These are phyloP conservation scores for Orthochromis malagaraziensis DNA, from an alignment of 2,113 vertebrate genomes.

Conservation along the genomic window DNA sequence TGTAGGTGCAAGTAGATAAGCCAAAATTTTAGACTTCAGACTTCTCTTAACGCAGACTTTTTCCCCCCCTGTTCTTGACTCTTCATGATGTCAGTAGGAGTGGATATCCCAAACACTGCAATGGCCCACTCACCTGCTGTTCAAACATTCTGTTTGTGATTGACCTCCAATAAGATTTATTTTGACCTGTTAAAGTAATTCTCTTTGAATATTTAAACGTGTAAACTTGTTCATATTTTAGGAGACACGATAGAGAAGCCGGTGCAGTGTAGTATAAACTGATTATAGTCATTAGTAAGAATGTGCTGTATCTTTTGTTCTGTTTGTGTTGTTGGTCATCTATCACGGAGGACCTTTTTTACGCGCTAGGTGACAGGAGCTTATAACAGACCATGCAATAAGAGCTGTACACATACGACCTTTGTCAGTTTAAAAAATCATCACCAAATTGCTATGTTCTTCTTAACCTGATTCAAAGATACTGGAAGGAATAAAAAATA, in stretches of 20 bases:
- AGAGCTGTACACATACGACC: background rate
- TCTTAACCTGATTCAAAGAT: background rate
- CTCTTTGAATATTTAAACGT: background rate
- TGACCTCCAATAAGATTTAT: background rate
- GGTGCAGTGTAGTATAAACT: background rate
- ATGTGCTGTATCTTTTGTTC: background rate
- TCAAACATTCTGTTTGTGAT: background rate
- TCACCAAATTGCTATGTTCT: background rate
- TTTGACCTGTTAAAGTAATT: background rate
- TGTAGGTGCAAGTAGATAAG: background rate
- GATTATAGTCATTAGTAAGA: background rate
- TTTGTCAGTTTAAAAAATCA: background rate
- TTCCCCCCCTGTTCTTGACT: accelerated
- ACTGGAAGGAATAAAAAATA: background rate
- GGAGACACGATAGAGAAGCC: background rate
- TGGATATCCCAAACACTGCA: background rate
- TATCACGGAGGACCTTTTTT: background rate
- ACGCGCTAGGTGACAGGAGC: accelerated
- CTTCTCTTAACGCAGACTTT: background rate
- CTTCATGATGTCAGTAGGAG: background rate
- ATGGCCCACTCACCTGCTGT: background rate
- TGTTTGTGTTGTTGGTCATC: background rate
- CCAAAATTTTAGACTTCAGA: background rate
- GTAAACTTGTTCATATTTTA: background rate
- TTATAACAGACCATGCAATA: background rate